These are phyloP conservation scores for Steatornis caripensis DNA, from an alignment of 2,113 vertebrate species.

Conservation along the genomic window DNA sequence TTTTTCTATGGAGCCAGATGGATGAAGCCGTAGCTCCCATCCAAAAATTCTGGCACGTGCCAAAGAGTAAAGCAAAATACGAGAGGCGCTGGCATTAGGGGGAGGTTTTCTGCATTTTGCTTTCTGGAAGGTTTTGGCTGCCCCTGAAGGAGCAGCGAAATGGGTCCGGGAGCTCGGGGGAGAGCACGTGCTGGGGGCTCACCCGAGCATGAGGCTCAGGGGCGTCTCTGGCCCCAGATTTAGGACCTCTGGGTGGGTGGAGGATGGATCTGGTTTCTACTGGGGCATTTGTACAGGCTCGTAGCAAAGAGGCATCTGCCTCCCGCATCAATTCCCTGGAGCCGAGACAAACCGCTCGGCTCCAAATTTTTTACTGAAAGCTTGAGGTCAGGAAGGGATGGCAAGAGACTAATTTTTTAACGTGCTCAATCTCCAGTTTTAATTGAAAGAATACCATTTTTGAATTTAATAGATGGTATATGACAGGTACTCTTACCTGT, in stretches of 20 bases:
- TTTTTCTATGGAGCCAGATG: slow-evolving; percentile 24
- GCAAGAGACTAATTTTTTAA: neutral
- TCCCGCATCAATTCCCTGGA: neutral
- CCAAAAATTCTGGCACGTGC: neutral
- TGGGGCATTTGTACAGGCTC: neutral
- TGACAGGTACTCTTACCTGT: neutral
- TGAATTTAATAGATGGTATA: neutral
- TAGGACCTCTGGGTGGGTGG: neutral
- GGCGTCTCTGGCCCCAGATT: neutral
- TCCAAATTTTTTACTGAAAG: neutral
- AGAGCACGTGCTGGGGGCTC: fast-evolving
- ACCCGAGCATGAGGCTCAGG: fast-evolving
- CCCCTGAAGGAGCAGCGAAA: neutral
- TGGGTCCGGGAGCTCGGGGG: neutral
- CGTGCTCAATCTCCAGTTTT: neutral
- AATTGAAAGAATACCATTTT: neutral
- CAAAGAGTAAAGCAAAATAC: neutral
- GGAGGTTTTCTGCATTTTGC: neutral
- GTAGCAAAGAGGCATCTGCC: fast-evolving
- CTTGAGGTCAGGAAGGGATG: neutral
- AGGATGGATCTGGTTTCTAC: neutral
- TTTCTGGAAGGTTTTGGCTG: neutral
- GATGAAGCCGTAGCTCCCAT: neutral
- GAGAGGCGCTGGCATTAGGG: neutral
- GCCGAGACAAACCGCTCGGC: neutral